A percentile compares a stretch with the other conserved stretches of the same genome.
Conservation (phyloP, 2,888 invertebrate genomes). For the Sphaerophoria taeniata region DNA sequence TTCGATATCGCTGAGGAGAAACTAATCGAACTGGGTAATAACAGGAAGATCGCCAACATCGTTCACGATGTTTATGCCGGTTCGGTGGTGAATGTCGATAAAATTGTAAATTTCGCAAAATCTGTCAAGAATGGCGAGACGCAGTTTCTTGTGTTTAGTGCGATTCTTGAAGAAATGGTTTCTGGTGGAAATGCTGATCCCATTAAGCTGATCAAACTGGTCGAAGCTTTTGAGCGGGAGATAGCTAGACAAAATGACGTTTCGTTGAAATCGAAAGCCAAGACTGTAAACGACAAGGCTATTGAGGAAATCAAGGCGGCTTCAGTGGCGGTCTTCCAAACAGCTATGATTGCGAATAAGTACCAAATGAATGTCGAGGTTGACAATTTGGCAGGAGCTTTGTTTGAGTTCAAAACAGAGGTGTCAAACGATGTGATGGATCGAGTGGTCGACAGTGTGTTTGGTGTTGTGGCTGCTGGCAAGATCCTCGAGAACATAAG, state of each 20-base stretch:
- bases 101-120: conserved; percentile 27
- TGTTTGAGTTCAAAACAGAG: conserved; percentile 31
- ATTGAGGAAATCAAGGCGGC: conserved; percentile 30
- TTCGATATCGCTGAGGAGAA: conserved; percentile 42
- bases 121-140: conserved; percentile 1
- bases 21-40: conserved; percentile 17
- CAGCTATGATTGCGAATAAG: conserved; percentile 31
- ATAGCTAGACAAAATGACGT: not conserved
- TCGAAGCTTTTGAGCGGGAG: conserved; percentile 20
- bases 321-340: conserved; percentile 3
- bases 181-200: conserved; percentile 20
- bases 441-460: conserved; percentile 40
- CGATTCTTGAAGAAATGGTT: conserved; percentile 8
- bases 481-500: conserved; percentile 45
- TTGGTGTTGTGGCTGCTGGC: conserved; percentile 28
- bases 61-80: conserved; percentile 44
- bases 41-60: conserved; percentile 14
- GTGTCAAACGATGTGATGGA: conserved; percentile 52
- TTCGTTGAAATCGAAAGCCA: conserved; percentile 15
- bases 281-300: conserved; percentile 27
- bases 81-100: conserved; percentile 24
- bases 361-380: conserved; percentile 42
- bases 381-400: conserved; percentile 8
- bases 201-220: conserved; percentile 21
- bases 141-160: conserved; percentile 7